phyloP scores from a whole-genome alignment of 2,888 invertebrate species.

The Bellardia bayeri region DNA sequence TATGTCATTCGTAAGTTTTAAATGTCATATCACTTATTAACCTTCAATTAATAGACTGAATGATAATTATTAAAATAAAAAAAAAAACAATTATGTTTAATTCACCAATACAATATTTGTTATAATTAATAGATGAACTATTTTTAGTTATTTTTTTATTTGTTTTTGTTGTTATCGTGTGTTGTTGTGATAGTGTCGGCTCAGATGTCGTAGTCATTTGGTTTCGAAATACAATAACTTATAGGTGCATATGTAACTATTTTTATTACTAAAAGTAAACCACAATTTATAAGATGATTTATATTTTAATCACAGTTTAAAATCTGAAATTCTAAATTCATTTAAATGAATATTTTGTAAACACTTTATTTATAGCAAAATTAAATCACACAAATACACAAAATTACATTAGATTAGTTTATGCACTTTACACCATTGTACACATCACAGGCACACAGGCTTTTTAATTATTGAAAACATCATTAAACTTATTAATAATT shows the following conservation, averaged over 20 bases:
- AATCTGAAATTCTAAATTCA: constrained; percentile 20
- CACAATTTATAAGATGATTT: constrained; percentile 30
- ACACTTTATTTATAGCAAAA: constrained; percentile 31
- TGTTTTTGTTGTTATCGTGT: neutral
- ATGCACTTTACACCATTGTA: constrained; percentile 40
- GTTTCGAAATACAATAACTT: constrained; percentile 45
- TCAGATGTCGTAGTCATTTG: constrained; percentile 12
- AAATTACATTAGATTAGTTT: constrained; percentile 24
- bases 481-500: constrained; percentile 27
- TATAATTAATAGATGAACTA: constrained; percentile 34
- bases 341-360: constrained; percentile 8
- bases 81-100: constrained; percentile 30
- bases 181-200: constrained; percentile 48
- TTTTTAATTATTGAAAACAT: constrained; percentile 37
- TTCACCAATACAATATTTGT: constrained; percentile 3
- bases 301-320: constrained; percentile 34
- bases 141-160: neutral
- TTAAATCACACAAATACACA: constrained; percentile 32
- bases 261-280: neutral
- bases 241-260: constrained; percentile 38
- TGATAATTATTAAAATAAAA: constrained; percentile 11
- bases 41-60: constrained; percentile 48
- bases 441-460: constrained; percentile 57
- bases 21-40: constrained; percentile 57
- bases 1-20: constrained; percentile 6